Evolutionary conservation across 1,140 invertebrate species (phyloP).

Genomic region (Penaeus indicus): DNA sequence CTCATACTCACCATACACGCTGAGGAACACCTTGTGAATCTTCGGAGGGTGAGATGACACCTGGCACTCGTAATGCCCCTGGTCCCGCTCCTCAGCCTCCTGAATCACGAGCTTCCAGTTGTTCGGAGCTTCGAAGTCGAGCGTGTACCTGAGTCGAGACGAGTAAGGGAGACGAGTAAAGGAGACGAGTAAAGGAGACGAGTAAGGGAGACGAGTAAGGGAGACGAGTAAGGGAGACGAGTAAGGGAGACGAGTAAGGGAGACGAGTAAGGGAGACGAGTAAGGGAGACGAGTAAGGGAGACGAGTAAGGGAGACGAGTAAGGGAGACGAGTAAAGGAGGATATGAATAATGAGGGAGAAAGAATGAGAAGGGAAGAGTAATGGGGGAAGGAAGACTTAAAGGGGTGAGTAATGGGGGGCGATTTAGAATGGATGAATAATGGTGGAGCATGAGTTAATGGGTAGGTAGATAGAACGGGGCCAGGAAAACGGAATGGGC

Average conservation of each 20-base stretch:
- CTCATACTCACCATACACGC: conserved; percentile 25
- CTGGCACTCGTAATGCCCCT: conserved; percentile 39
- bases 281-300: not conserved
- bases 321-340: not conserved
- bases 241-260: not conserved
- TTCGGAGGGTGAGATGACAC: conserved; percentile 39
- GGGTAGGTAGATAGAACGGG: not conserved
- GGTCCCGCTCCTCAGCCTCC: conserved; percentile 33
- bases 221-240: not conserved
- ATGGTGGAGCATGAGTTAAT: not conserved
- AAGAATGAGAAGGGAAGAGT: not conserved
- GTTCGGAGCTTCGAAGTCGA: conserved; percentile 44
- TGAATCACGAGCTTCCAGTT: conserved; percentile 52
- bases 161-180: not conserved
- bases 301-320: not conserved
- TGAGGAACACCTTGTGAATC: conserved; percentile 21
- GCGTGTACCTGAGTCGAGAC: conserved; percentile 19
- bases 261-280: too few relatives aligned
- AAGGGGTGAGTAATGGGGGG: not conserved
- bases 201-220: not conserved
- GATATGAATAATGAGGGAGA: not conserved
- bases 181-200: not conserved
- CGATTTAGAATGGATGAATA: not conserved
- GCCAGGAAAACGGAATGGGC: not conserved
- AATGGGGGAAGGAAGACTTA: not conserved